Evolutionary conservation across 2,113 vertebrate species (phyloP).

Genomic region (Zosterops borbonicus): DNA sequence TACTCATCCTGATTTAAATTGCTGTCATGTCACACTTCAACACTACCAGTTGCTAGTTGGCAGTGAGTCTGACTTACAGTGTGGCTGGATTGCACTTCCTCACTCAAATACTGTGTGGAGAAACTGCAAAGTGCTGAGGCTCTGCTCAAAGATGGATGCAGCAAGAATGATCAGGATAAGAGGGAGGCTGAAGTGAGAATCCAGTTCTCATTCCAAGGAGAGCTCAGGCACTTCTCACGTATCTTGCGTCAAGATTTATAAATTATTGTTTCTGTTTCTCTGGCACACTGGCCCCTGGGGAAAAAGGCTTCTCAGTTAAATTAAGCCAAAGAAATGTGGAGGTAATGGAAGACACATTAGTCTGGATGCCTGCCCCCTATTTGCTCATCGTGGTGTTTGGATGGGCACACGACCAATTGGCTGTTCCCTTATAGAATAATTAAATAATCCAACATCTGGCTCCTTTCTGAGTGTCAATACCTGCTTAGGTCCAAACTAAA

Average conservation of each 20-base stretch:
- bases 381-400: constrained; percentile 3
- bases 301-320: neutral
- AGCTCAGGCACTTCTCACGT: neutral
- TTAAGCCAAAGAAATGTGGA: constrained; percentile 11
- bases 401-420: constrained; percentile 22
- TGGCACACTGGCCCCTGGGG: neutral
- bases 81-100: neutral
- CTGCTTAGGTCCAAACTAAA: neutral
- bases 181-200: neutral
- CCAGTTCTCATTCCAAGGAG: neutral
- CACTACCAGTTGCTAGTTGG: neutral
- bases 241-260: neutral
- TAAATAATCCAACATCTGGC: constrained; percentile 10
- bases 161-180: neutral
- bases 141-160: neutral
- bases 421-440: neutral
- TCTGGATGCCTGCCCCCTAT: constrained; percentile 11
- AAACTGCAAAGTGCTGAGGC: neutral
- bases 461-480: neutral
- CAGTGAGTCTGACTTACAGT: neutral
- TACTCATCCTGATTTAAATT: neutral
- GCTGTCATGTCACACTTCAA: constrained; percentile 1
- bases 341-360: constrained; percentile 2
- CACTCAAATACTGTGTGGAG: neutral
- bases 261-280: neutral